A percentile compares a stretch with the other conserved stretches of the same genome.
These are phyloP conservation scores for Porites evermanni DNA, from an alignment of 92 coral and sea anemone species.

Conservation along the genomic window DNA sequence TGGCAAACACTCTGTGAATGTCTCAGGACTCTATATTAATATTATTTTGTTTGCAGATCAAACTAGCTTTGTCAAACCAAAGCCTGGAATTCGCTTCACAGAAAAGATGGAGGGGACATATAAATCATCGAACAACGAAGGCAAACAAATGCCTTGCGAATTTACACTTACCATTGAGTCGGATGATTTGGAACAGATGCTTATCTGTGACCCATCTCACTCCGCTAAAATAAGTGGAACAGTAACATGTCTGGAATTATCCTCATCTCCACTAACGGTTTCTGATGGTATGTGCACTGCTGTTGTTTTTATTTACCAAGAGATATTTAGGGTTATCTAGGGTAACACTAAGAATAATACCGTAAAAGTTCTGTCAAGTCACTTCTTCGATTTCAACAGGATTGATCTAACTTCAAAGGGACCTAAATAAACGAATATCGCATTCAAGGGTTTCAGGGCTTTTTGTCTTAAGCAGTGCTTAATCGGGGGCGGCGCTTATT, in stretches of 20 bases:
- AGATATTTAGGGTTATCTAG: too few species aligned
- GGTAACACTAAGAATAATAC: too few species aligned
- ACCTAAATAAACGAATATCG: too few species aligned
- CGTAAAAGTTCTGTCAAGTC: too few species aligned
- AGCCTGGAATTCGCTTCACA: conserved; percentile 63
- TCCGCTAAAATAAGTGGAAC: conserved; percentile 52
- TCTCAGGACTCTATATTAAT: too few species aligned
- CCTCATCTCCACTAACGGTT: conserved; percentile 42
- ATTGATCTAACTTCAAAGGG: too few species aligned
- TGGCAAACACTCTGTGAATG: too few species aligned
- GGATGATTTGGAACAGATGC: conserved; percentile 56
- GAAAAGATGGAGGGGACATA: conserved; percentile 64
- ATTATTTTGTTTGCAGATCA: conserved; percentile 24
- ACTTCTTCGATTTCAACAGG: too few species aligned
- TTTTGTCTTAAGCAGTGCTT: too few species aligned
- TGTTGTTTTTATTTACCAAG: too few species aligned
- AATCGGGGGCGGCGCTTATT: too few species aligned
- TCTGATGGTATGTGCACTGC: conserved; percentile 43
- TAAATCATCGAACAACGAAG: neutral
- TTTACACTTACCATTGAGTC: conserved; percentile 56
- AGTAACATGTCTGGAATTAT: conserved; percentile 52
- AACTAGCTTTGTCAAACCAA: conserved; percentile 25
- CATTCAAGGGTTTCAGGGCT: too few species aligned
- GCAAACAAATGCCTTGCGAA: conserved; percentile 25
- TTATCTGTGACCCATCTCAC: conserved; percentile 54